Base-by-base conservation (phyloP, 2,888 invertebrate species). In the Panopea generosa region DNA sequence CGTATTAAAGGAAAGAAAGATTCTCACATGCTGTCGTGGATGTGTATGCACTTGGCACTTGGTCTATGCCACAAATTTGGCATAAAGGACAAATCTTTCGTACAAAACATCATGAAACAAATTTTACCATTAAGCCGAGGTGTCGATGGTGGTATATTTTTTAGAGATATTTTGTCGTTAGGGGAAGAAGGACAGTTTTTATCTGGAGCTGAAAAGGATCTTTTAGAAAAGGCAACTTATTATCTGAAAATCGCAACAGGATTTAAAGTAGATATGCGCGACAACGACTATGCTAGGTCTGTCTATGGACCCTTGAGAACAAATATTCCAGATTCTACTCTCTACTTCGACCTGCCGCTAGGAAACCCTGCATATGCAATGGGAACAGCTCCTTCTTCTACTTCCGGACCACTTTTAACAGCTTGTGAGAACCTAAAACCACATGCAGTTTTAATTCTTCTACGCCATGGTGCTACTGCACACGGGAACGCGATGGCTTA, bases 111-210 rank as follows among this genome's bases (percentile, higher is more conserved):
- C 20, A 52, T 82, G 50, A 7, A 55, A 40, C 74, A 74, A 24
- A 61, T 82, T 43, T 29, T 79, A n/a, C 68, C 65, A n/a, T 74
- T 65, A 38, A 76, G 73, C 50, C 52, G 77, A 26, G 82, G 82
- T 14, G 72, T 82, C 43, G 82, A 82, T 38, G 61, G 68, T 50
- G 82, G 82, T 9, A 56, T 82, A 2, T 82, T 77, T 47, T 79
- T 71, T 69, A 50, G 82, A 59, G 82, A 82, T 69, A 53, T 82
- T 22, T 49, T 71, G 7, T 67, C 77, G 16, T 77, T 79, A 47
- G 79, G 77, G 16, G 73, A 79, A 45, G 50, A 72, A 6, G 71
- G 65, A 16, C 71, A 72, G 43, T 65, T 57, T 24, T 43, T 69
- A 11, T 22, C 56, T 2, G 49, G 24, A n/a, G 52, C 60, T 22